Percentiles rank a stretch among this genome's conserved stretches.
Evolutionary conservation across 37 sponge, comb jelly and placozoan species (phyloP).

Genomic region (Axinella damicornis): DNA sequence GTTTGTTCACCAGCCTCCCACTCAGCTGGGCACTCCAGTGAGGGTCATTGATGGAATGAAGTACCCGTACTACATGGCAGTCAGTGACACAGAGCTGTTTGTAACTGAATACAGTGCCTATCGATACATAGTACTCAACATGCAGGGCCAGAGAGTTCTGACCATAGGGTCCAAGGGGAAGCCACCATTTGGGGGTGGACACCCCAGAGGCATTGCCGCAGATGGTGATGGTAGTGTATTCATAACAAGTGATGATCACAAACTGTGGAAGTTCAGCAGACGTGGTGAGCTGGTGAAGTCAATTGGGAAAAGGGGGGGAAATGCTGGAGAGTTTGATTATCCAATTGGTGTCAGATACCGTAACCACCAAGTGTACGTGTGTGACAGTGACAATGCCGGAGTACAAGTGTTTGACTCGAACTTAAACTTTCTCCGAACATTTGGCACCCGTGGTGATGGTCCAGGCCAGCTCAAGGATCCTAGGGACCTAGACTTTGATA

Average conservation of each 20-base stretch:
- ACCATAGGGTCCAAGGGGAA: no score
- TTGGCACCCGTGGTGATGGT: background rate
- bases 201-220: no score
- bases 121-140: no score
- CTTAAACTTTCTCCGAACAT: background rate
- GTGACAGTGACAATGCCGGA: conserved; percentile 12
- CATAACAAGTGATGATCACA: background rate
- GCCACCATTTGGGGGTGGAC: no score
- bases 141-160: no score
- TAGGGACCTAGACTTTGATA: background rate
- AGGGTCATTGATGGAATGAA: background rate
- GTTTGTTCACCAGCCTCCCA: conserved; percentile 12
- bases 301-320: background rate
- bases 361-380: conserved; percentile 8
- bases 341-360: background rate
- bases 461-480: background rate
- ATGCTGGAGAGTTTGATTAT: background rate
- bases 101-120: no score
- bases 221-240: no score
- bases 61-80: background rate
- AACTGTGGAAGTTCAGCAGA: background rate
- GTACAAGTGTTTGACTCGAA: conserved; percentile 1
- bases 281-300: background rate
- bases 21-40: conserved; percentile 4
- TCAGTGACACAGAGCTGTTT: background rate